Evolutionary conservation across 2,113 vertebrate species (phyloP).

Genomic region (Cebus imitator): DNA sequence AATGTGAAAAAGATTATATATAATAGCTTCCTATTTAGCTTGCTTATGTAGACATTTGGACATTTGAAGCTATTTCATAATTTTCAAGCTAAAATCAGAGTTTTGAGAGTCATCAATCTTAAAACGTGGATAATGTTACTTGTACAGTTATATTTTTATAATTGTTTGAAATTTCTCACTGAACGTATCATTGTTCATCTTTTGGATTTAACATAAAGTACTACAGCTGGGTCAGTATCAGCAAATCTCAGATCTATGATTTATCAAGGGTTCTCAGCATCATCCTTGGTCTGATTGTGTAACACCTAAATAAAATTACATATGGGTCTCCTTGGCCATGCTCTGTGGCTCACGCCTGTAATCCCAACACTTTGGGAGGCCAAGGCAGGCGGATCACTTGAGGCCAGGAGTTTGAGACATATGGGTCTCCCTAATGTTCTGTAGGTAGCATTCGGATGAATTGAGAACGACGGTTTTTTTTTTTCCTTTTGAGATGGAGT

Average conservation of each 20-base stretch:
- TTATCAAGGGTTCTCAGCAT: not conserved
- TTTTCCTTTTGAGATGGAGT: no score
- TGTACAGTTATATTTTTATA: not conserved
- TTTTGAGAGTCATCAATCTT: not conserved
- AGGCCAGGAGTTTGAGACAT: no score
- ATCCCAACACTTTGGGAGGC: no score
- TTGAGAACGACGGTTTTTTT: not conserved
- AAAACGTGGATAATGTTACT: constrained; percentile 24
- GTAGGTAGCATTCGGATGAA: not conserved
- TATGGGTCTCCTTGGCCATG: not conserved
- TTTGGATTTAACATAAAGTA: constrained; percentile 13
- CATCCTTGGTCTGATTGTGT: not conserved
- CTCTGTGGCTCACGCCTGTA: no score
- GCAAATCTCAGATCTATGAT: not conserved
- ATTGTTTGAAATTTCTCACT: not conserved
- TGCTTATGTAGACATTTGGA: constrained; percentile 17
- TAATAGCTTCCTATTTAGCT: not conserved
- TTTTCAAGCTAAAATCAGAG: constrained; percentile 16
- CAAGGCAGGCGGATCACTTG: no score
- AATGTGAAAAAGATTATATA: not conserved
- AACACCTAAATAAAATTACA: not conserved
- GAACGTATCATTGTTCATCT: not conserved
- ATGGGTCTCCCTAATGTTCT: not conserved
- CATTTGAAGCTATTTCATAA: not conserved
- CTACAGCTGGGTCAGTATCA: not conserved